Percentiles rank a stretch among this genome's conserved stretches.
Conservation (phyloP, 1,140 invertebrate genomes). For the Drosophila subobscura region DNA sequence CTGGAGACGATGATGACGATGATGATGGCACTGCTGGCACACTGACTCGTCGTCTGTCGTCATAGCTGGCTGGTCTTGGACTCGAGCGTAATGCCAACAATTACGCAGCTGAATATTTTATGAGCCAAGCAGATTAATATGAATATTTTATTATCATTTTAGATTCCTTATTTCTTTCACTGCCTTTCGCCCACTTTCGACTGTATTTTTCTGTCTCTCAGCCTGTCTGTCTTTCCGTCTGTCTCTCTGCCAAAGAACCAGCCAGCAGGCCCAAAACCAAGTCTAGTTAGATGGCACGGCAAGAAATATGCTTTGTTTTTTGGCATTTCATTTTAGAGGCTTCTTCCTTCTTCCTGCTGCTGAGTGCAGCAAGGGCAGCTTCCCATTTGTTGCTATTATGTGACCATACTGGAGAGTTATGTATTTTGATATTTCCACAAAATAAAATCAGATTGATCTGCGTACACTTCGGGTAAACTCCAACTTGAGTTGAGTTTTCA, state of each 20-base stretch:
- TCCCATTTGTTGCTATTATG: too few species aligned
- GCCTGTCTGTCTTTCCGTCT: neutral
- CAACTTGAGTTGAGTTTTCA: neutral
- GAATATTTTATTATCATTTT: slow-evolving; percentile 83
- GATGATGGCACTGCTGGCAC: slow-evolving; percentile 37
- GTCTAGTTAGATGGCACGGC: slow-evolving; percentile 60
- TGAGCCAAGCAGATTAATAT: slow-evolving; percentile 81
- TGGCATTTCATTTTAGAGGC: slow-evolving; percentile 56
- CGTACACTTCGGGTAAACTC: too few species aligned
- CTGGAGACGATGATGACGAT: neutral
- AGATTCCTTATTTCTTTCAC: slow-evolving; percentile 64
- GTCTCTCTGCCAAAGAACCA: neutral
- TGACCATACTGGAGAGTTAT: too few species aligned
- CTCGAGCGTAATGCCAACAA: slow-evolving; percentile 76
- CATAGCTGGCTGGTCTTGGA: slow-evolving; percentile 35
- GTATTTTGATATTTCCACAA: too few species aligned
- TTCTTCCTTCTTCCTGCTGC: neutral
- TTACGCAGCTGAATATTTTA: slow-evolving; percentile 82
- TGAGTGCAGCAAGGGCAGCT: neutral
- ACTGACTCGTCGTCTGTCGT: slow-evolving; percentile 39
- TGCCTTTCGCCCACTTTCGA: neutral
- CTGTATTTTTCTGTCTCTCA: neutral
- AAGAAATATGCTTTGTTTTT: slow-evolving; percentile 78
- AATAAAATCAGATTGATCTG: too few species aligned
- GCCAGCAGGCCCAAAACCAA: slow-evolving; percentile 32